Evolutionary conservation across 2,888 invertebrate species (phyloP), one percentile per base, ranked within the genome.

Genomic region (Eledone cirrhosa): DNA sequence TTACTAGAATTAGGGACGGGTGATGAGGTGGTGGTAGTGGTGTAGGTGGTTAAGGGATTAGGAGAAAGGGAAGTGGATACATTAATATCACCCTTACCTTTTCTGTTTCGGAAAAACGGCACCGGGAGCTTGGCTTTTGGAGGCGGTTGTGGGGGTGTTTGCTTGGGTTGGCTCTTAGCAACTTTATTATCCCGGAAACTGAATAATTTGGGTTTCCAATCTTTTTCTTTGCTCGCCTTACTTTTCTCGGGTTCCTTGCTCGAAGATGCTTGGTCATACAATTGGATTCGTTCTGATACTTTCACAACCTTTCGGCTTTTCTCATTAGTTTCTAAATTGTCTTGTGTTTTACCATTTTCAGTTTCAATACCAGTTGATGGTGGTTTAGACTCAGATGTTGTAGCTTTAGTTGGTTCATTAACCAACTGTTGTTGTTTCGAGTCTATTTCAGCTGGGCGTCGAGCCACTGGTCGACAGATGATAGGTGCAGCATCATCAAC

Each of bases 41-140:
- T n/a, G n/a, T n/a, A 41, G 16, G 41, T 72, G n/a, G 7, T 72
- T 72, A 41, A 33, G 33, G 72, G 72, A 31, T 41, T 72, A 41
- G 41, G 72, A 72, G 72, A 72, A 72, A n/a, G 72, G 48, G 13
- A 22, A 48, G n/a, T 27, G 47, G 27, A 47, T 13, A 48, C 41
- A 48, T 5, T 24, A 16, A 22, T 48, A 76, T 76, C 76, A 76
- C 76, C 48, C 76, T 76, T 76, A 76, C 76, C 76, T 76, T 76
- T 76, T 76, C 76, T 76, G 76, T 48, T 76, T 47, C 76, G 41
- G 76, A 76, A 76, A 47, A 76, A 76, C 48, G 76, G 48, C 48
- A 76, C 48, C 22, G 48, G 41, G 29, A 48, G 27, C 29, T 48
- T 76, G 27, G 47, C 29, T 47, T 29, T 48, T 48, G 76, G 76